Base-by-base conservation (phyloP, 2,888 invertebrate species). In the Sicus ferrugineus region DNA sequence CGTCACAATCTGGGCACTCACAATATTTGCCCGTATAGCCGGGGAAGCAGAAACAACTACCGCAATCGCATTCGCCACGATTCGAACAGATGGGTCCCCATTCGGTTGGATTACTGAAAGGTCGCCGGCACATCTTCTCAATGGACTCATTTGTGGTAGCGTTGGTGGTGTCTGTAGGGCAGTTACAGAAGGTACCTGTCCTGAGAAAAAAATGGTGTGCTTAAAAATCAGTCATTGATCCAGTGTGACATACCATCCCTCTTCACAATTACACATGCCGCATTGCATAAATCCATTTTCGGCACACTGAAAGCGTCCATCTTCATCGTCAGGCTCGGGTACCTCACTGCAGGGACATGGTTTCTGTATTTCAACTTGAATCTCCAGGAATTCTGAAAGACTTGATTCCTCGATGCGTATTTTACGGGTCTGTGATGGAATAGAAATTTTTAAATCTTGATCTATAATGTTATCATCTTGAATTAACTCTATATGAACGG, bases 41-140 rank as follows among this genome's bases (percentile, higher is more conserved):
- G 0, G 78, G 75, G 78, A 90, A 89, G 79, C 95, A 95, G 28
- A 85, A 84, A 81, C 95, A 96, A 69, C 84, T 85, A 38, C 93
- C 93, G 79, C 94, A 96, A 56, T 89, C 86, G 80, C 96, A 96
- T 74, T 90, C 89, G 0, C 96, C 96, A 5, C 89, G 89, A 69
- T 90, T 90, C 0, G 91, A 90, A 79, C 93, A 93, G 72, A 88
- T 85, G 0, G 86, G 83, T 50, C 85, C 85, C 0, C 86, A 80
- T 34, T 86, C 86, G 0, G 26, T 11, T 0, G 76, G 70, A 0
- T 74, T 67, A 0, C 75, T 77, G 5, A 78, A 76, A 0, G 80
- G 75, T 16, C 85, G 84, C 0, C 89, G 80, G 48, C 85, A 85
- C 59, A 79, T 77, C 28, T 77, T 75, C 6, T 81, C 77, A 5